Evolutionary conservation across 1,140 invertebrate genomes (phyloP).

Genomic region (Leptonema lineaticorne): DNA sequence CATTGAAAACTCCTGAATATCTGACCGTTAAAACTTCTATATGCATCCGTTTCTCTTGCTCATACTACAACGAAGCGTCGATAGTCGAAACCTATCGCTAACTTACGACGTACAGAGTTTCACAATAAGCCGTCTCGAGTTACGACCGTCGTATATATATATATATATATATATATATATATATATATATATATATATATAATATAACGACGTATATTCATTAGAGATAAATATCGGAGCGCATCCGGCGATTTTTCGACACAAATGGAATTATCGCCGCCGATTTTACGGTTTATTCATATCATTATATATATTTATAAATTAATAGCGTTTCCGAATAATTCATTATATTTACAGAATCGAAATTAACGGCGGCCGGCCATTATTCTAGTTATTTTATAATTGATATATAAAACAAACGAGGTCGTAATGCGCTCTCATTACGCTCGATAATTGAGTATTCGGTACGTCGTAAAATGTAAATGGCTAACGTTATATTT

Average conservation of each 20-base stretch:
- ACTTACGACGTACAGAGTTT: not conserved
- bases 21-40: too few species aligned
- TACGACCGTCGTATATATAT: not conserved
- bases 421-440: conserved; percentile 33
- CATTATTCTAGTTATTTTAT: conserved; percentile 37
- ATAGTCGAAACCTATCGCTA: not conserved
- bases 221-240: too few species aligned
- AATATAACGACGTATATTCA: not conserved
- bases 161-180: not conserved
- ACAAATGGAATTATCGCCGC: not conserved
- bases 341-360: conserved; percentile 7
- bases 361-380: conserved; percentile 12
- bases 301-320: conserved; percentile 10
- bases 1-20: too few species aligned
- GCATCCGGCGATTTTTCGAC: not conserved
- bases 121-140: not conserved
- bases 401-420: conserved; percentile 40
- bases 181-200: not conserved
- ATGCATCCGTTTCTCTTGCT: not conserved
- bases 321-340: not conserved
- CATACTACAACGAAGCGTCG: not conserved
- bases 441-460: conserved; percentile 30
- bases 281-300: conserved; percentile 10
- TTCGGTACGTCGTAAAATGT: conserved; percentile 7
- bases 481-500: not conserved